A percentile compares a stretch with the other conserved stretches of the same genome.
Evolutionary conservation across 2,888 invertebrate genomes (phyloP).

Genomic region (Lamproptera curius): DNA sequence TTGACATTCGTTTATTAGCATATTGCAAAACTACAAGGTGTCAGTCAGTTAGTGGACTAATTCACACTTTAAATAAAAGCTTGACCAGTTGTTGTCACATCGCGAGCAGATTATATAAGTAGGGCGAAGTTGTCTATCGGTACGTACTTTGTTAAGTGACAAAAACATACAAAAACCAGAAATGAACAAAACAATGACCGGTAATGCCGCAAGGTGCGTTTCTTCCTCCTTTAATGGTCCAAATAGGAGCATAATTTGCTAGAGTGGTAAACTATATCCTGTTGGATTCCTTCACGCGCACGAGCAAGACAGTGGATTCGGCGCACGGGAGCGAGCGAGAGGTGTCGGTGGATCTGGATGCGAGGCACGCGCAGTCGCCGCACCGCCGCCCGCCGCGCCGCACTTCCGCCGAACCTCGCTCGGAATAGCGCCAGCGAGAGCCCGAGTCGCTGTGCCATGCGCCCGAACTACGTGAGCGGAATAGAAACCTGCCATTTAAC

Average conservation of each 20-base stretch:
- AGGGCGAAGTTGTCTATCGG: too few relatives aligned
- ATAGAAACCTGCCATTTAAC: background rate
- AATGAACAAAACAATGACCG: too few relatives aligned
- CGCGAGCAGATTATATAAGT: too few relatives aligned
- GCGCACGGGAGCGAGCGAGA: background rate
- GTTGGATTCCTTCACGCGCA: slow-evolving; percentile 5
- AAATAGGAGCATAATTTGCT: slow-evolving; percentile 11
- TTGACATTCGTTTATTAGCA: too few relatives aligned
- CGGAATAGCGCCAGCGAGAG: slow-evolving; percentile 4
- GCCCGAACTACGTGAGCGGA: background rate
- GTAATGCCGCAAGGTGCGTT: too few relatives aligned
- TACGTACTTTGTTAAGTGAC: too few relatives aligned
- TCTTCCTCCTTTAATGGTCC: too few relatives aligned
- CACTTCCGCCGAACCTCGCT: slow-evolving; percentile 11
- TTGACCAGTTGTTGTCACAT: too few relatives aligned
- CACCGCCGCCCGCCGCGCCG: slow-evolving; percentile 3
- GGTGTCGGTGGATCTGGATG: background rate
- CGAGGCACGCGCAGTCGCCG: slow-evolving; percentile 16
- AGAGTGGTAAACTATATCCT: slow-evolving; percentile 14
- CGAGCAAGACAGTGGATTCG: background rate
- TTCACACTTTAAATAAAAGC: too few relatives aligned
- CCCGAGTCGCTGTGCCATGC: background rate
- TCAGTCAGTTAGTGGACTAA: too few relatives aligned
- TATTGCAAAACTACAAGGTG: too few relatives aligned
- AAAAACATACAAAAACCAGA: too few relatives aligned